Evolutionary conservation across 2,888 invertebrate genomes (phyloP), one percentile per base, ranked within the genome.

Genomic region (Sarcophaga caerulescens): DNA sequence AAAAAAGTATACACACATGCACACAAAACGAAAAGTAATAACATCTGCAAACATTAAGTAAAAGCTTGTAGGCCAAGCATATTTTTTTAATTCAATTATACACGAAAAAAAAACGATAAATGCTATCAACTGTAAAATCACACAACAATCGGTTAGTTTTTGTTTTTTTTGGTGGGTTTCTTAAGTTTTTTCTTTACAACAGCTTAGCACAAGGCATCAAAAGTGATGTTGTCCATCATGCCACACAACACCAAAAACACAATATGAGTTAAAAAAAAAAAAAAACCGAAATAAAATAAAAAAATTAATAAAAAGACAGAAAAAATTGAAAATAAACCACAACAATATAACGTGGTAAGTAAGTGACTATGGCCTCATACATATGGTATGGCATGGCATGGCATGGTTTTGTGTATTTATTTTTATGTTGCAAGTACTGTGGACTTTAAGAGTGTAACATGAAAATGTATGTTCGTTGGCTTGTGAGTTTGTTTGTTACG

Each of bases 11-110:
- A 78, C 11, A 21, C 19, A 52, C 57, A 79, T 4, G 21, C n/a
- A 60, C 14, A 76, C 35, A 52, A 14, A 73, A 52, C 14, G 17
- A 80, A 79, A 79, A 60, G 21, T 52, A 69, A 62, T 76, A 85
- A 77, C 84, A 82, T 81, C 82, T 82, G 78, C 73, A 47, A 44
- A 45, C 62, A 76, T 65, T 78, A 81, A 79, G 75, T 83, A 86
- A 83, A 82, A 87, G 80, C 85, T 70, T 80, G 66, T 73, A 73
- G 66, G 45, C 57, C 73, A 73, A 87, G 79, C 62, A 85, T 85
- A 82, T 79, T 76, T 76, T 85, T 89, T 89, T 89, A 89, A 88
- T 89, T 88, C 89, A 89, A 88, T 89, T 88, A 89, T 85, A 89
- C 80, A 81, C 47, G 79, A 81, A 80, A 87, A 80, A 73, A 35